phyloP scores from a whole-genome alignment of 2,888 invertebrate genomes.

The Serripes groenlandicus region DNA sequence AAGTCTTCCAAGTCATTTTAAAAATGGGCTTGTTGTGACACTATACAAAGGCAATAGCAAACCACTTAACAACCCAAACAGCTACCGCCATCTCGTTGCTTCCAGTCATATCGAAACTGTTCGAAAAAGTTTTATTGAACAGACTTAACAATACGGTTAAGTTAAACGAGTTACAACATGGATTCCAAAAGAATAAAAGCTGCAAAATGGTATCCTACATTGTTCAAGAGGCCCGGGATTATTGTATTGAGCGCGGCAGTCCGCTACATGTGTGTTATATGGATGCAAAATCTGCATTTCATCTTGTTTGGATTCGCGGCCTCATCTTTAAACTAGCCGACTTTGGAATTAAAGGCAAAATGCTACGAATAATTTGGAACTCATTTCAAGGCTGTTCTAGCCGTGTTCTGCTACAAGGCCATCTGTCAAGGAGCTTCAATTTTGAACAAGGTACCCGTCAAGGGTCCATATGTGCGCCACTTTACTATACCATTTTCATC shows the following conservation, averaged over 20 bases:
- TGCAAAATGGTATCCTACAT: conserved; percentile 25
- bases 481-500: conserved; percentile 17
- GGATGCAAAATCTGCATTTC: conserved; percentile 18
- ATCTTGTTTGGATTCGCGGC: conserved; percentile 15
- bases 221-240: conserved; percentile 7
- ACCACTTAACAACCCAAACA: conserved; percentile 4
- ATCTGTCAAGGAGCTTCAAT: not conserved
- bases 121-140: not conserved
- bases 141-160: not conserved
- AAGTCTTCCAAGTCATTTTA: not conserved
- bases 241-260: conserved; percentile 13
- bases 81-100: conserved; percentile 19
- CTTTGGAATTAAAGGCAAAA: conserved; percentile 10
- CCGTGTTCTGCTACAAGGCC: not conserved
- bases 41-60: conserved; percentile 7
- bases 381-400: conserved; percentile 2
- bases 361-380: not conserved
- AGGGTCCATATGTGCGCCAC: conserved; percentile 26
- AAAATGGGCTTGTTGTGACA: not conserved
- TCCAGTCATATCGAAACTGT: conserved; percentile 1
- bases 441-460: conserved; percentile 16
- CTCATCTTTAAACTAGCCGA: conserved; percentile 14
- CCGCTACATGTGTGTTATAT: conserved; percentile 1
- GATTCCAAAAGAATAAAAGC: conserved; percentile 26
- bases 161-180: conserved; percentile 21